Conservation (phyloP, 1,140 invertebrate species). For the Lysiphlebus fabarum region DNA sequence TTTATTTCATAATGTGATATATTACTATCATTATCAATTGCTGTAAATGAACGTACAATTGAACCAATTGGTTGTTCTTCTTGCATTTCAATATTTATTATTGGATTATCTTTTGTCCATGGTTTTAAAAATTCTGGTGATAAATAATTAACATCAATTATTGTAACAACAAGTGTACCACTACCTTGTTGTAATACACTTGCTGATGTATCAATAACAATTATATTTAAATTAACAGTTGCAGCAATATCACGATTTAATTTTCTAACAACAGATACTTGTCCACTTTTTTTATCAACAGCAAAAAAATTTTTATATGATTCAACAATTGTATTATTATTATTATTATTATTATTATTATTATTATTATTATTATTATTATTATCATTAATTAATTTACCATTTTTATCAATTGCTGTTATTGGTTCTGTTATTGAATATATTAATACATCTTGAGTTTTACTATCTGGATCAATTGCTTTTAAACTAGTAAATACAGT, state of each 20-base stretch:
- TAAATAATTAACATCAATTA: constrained; percentile 76
- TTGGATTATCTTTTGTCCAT: constrained; percentile 69
- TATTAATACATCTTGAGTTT: constrained; percentile 64
- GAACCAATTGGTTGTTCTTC: constrained; percentile 83
- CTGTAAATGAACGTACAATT: constrained; percentile 74
- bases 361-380: constrained; percentile 18
- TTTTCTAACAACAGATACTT: constrained; percentile 65
- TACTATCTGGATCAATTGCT: constrained; percentile 80
- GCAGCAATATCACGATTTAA: constrained; percentile 70
- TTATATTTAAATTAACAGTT: constrained; percentile 71
- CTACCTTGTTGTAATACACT: constrained; percentile 72
- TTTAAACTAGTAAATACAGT: constrained; percentile 70
- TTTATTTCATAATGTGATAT: constrained; percentile 73
- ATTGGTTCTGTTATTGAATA: constrained; percentile 71
- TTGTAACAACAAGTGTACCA: constrained; percentile 78
- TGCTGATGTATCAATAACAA: constrained; percentile 78
- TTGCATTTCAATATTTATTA: constrained; percentile 67
- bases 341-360: too few relatives aligned
- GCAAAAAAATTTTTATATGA: constrained; percentile 67
- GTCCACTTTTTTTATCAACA: constrained; percentile 67
- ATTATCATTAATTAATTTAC: constrained; percentile 64
- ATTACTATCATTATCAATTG: constrained; percentile 79
- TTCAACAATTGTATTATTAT: too few relatives aligned
- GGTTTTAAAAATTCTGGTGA: constrained; percentile 66
- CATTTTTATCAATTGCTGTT: constrained; percentile 78